phyloP scores from a whole-genome alignment of 2,888 invertebrate species.

The Yponomeuta evonymella region DNA sequence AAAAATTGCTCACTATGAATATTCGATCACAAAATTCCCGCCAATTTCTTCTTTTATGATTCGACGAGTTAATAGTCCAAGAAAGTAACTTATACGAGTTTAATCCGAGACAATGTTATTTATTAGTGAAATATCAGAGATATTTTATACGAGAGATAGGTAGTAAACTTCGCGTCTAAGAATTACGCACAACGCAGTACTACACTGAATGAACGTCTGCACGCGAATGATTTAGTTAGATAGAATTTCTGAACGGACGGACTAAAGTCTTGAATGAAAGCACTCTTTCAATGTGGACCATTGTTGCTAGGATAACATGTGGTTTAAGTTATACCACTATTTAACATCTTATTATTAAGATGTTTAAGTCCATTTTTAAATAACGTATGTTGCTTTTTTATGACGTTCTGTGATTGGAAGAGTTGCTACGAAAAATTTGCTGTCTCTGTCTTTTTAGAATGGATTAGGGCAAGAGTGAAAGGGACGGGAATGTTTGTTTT shows the following conservation, averaged over 20 bases:
- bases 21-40: too few species aligned
- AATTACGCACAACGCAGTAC: too few species aligned
- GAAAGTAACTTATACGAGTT: too few species aligned
- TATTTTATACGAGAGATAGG: too few species aligned
- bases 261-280: neutral
- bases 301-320: neutral
- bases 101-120: too few species aligned
- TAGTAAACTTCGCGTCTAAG: too few species aligned
- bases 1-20: too few species aligned
- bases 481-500: slow-evolving; percentile 39
- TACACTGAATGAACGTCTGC: neutral
- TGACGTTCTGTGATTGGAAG: slow-evolving; percentile 36
- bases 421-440: slow-evolving; percentile 27
- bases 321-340: neutral
- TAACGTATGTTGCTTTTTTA: neutral
- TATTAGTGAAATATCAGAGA: too few species aligned
- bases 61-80: too few species aligned
- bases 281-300: neutral
- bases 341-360: slow-evolving; percentile 8
- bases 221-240: neutral
- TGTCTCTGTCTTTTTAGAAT: slow-evolving; percentile 31
- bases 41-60: too few species aligned
- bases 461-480: slow-evolving; percentile 24
- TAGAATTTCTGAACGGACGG: neutral
- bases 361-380: neutral